Conservation (phyloP, 2,797 vertebrate genomes). For the Sebastes minor region DNA sequence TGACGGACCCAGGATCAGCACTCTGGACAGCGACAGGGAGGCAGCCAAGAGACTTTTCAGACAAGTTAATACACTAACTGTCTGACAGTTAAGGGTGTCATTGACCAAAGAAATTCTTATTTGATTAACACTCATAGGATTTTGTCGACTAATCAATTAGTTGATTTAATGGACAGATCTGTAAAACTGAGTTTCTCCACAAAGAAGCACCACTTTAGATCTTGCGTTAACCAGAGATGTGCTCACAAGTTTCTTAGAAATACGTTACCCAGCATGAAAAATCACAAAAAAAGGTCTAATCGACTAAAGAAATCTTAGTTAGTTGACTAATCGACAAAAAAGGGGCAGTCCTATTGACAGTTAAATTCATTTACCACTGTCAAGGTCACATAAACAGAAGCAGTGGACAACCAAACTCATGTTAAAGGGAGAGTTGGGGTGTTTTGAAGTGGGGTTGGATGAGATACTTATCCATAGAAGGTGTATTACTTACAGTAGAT, state of each 20-base stretch:
- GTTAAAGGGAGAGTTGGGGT: neutral
- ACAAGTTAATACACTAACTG: neutral
- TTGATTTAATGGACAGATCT: neutral
- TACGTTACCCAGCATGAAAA: neutral
- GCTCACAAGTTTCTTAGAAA: neutral
- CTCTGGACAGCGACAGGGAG: slow-evolving; percentile 5
- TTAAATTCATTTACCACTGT: neutral
- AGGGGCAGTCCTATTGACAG: rapidly evolving
- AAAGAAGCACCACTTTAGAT: neutral
- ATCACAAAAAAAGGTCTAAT: too few relatives aligned
- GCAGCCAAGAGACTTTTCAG: neutral
- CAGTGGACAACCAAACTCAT: rapidly evolving
- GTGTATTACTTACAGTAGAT: too few relatives aligned
- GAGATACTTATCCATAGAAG: too few relatives aligned
- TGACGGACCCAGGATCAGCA: slow-evolving; percentile 25
- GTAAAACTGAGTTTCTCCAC: neutral
- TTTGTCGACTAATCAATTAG: neutral
- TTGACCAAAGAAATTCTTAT: neutral
- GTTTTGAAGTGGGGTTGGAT: too few relatives aligned
- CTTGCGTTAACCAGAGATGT: neutral
- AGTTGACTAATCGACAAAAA: too few relatives aligned
- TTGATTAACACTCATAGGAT: neutral
- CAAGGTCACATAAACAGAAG: neutral
- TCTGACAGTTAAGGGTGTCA: neutral
- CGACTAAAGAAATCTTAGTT: too few relatives aligned